These are phyloP conservation scores for Pipistrellus kuhlii DNA, from an alignment of 2,797 vertebrate genomes.

Conservation along the genomic window DNA sequence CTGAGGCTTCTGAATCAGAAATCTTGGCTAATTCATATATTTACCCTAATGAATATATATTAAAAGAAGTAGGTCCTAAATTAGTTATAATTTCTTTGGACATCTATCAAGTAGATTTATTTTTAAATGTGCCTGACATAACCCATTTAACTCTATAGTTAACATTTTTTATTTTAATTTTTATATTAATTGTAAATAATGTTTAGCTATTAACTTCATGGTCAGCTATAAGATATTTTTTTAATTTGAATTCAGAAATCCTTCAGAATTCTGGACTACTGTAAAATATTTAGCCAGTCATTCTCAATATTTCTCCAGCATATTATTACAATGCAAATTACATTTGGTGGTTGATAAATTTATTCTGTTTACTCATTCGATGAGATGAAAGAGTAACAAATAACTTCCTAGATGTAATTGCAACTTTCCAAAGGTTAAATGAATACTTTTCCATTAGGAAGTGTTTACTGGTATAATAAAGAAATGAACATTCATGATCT, in stretches of 20 bases:
- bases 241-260: slow-evolving; percentile 27
- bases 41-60: background rate
- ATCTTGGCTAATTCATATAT: background rate
- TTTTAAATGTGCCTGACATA: background rate
- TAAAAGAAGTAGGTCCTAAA: background rate
- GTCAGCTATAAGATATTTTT: background rate
- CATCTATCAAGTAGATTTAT: background rate
- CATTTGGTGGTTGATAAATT: background rate
- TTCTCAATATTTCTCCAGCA: background rate
- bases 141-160: background rate
- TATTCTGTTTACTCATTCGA: background rate
- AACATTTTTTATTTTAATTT: slow-evolving; percentile 33
- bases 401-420: slow-evolving; percentile 51
- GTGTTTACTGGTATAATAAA: background rate
- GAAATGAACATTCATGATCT: background rate
- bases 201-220: background rate
- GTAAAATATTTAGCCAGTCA: background rate
- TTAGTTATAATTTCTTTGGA: background rate
- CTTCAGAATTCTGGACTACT: background rate
- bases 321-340: slow-evolving; percentile 6
- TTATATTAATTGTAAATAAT: background rate
- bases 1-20: background rate
- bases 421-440: slow-evolving; percentile 17
- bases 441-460: background rate
- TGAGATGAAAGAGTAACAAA: background rate